Evolutionary conservation across 2,797 vertebrate species (phyloP), one percentile per base, ranked within the genome.

Genomic region (Alfaro cultratus): DNA sequence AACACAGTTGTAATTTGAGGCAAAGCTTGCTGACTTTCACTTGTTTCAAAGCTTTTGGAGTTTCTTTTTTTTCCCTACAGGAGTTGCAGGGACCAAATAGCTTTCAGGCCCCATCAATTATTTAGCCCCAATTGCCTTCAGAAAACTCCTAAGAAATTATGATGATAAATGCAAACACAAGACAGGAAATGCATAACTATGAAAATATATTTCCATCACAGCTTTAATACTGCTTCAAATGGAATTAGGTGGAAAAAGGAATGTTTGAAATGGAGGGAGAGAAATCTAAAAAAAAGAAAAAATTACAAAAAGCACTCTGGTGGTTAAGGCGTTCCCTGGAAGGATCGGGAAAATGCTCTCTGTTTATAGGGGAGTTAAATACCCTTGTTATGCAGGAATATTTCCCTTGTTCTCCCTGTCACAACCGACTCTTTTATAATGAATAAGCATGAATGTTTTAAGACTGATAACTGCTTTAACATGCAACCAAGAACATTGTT

Each of bases 21-120:
- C 11, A 79, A 86, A 83, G 55, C 84, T 77, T 60, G 73, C 73
- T 67, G 71, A 76, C 86, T 90, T 92, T 83, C 47, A 43, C 74
- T 78, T 49, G 41, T 89, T 86, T 87, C 76, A 81, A 79, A 89
- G 82, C 83, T 87, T 74, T 77, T 78, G 74, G 71, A 80, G 81
- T 75, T 82, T 67, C 15, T n/a, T 34, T 34, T 26, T n/a, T 77
- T 87, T 77, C 85, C 88, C 82, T 77, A 7, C 39, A 79, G 80
- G 92, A 84, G 83, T 72, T 75, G 67, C 82, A 68, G 36, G 57
- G 55, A 76, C 82, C 86, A 90, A 86, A 81, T 89, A 81, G 88
- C 89, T 93, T 84, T 92, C 88, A 92, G 88, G 87, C 83, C 41
- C 85, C 88, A 91, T 95, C 88, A 92, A 94, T 95, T 89, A 93